A percentile compares a stretch with the other conserved stretches of the same genome.
phyloP scores from a whole-genome alignment of 2,113 vertebrate species.

The Paradoxurus hermaphroditus region DNA sequence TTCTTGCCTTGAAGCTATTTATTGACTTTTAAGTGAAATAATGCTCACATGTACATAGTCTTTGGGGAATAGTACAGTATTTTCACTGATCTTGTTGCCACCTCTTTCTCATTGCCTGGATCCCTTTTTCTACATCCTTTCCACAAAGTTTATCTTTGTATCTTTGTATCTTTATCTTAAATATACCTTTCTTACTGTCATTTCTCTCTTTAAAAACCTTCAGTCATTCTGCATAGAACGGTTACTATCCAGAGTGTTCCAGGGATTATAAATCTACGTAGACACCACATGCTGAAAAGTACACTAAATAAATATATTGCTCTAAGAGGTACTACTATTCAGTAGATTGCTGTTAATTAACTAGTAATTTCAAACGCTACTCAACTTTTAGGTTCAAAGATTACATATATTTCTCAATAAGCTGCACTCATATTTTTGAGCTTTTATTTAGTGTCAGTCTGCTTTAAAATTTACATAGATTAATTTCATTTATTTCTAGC shows the following conservation, averaged over 20 bases:
- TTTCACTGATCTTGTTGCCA: slow-evolving; percentile 6
- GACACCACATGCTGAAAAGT: neutral
- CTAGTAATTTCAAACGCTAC: neutral
- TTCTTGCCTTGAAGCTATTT: slow-evolving; percentile 14
- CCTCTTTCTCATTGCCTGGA: neutral
- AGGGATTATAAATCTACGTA: slow-evolving; percentile 17
- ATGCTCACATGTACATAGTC: neutral
- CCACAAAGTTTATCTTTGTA: slow-evolving; percentile 52
- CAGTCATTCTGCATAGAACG: slow-evolving; percentile 30
- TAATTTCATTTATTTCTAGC: neutral
- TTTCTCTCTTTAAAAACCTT: slow-evolving; percentile 51
- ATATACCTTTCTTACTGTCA: slow-evolving; percentile 42
- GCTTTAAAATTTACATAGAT: neutral
- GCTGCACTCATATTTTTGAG: neutral
- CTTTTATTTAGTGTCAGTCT: neutral
- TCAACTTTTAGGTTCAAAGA: neutral
- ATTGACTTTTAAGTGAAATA: slow-evolving; percentile 56
- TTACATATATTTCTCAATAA: neutral
- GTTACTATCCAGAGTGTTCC: neutral
- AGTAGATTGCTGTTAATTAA: neutral
- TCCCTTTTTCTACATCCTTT: neutral
- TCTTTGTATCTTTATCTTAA: too few species aligned
- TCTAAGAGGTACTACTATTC: neutral
- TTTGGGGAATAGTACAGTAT: neutral
- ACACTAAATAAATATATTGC: neutral